These are phyloP conservation scores for Cotesia congregata DNA, from an alignment of 2,888 invertebrate genomes.

Conservation along the genomic window DNA sequence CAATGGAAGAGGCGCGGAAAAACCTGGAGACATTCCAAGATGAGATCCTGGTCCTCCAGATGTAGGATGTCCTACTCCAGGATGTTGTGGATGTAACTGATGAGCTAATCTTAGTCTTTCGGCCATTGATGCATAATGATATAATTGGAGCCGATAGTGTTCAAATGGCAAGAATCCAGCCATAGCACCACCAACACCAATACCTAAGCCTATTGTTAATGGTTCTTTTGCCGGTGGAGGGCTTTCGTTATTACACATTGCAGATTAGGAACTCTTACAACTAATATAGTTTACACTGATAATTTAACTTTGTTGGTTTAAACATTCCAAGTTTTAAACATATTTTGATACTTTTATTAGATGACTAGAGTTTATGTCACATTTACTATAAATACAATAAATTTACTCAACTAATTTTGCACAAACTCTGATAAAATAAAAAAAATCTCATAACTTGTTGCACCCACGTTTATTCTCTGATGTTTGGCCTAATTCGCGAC, in stretches of 20 bases:
- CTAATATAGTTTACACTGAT: not conserved
- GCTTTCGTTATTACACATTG: conserved; percentile 70
- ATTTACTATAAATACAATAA: not conserved
- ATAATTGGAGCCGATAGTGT: conserved; percentile 87
- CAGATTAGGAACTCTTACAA: not conserved
- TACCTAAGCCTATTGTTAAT: conserved; percentile 60
- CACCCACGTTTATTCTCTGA: conserved; percentile 43
- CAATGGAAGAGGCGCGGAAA: conserved; percentile 76
- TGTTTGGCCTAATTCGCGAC: conserved; percentile 58
- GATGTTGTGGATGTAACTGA: conserved; percentile 64
- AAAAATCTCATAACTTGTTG: conserved; percentile 26
- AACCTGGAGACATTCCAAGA: conserved; percentile 64
- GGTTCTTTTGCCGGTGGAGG: conserved; percentile 63
- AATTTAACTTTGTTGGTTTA: not conserved
- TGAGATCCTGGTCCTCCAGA: conserved; percentile 64
- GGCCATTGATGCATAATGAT: conserved; percentile 86
- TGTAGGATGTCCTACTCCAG: conserved; percentile 63
- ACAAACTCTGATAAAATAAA: not conserved
- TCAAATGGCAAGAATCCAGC: conserved; percentile 74
- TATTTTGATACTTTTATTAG: not conserved
- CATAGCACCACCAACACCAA: conserved; percentile 60
- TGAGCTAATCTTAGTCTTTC: conserved; percentile 80
- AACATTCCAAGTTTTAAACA: not conserved
- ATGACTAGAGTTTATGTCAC: not conserved
- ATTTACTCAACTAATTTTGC: not conserved